Base-by-base conservation (phyloP, 1,140 invertebrate species). In the Eumaeus atala region DNA sequence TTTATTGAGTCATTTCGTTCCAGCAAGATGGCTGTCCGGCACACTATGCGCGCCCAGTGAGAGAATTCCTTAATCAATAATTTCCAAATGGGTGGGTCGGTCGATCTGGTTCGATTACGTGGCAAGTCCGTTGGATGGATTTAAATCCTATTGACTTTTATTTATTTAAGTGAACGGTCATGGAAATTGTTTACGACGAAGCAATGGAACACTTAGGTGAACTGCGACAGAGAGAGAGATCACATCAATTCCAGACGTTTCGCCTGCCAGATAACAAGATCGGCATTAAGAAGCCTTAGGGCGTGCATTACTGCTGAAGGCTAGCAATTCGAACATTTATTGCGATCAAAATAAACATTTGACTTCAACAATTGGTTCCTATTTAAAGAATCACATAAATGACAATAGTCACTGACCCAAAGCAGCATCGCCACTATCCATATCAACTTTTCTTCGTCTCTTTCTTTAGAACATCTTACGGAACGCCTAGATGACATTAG, bases 131-230 rank as follows among this genome's bases (percentile, higher is more conserved):
- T 48, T 67, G 54, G 0, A 64, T 64, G n/a, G 67, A 67, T 56
- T 57, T 66, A 62, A 70, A 64, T 56, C 61, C 57, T 5, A 8
- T 64, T 3, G 61, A 64, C 51, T 67, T 64, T 44, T 66, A n/a
- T 70, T 62, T 64, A 61, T 44, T 70, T n/a, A n/a, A 51, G 64
- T 54, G 59, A 38, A 34, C 18, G 42, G 9, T 64, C 8, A 70
- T 64, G 47, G 59, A 69, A 54, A 59, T 54, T 56, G 66, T 69
- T 8, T 66, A 66, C 47, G 16, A 5, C 17, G 64, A 67, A 14
- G 18, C 35, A 0, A 59, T 56, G 16, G 38, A 56, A 18, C 35
- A 38, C 38, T 10, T 56, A 44, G 40, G 8, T 1, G 59, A 62
- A 14, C 54, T 64, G 48, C 49, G 57, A 47, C 18, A 51, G 59